phyloP scores from a whole-genome alignment of 2,113 vertebrate species.

The Dasyprocta punctata region DNA sequence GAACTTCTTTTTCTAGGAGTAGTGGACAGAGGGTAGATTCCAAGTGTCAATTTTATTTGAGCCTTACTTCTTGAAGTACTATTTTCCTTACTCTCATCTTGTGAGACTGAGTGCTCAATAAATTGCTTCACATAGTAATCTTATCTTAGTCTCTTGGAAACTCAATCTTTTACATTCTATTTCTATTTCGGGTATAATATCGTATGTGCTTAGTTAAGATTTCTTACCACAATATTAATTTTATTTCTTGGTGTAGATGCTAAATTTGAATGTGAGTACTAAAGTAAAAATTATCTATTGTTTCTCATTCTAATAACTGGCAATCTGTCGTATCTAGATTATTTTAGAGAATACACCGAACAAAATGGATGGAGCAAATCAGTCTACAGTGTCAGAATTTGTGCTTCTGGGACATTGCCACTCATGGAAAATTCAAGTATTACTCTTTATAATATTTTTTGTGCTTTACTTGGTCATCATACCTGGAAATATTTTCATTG shows the following conservation, averaged over 20 bases:
- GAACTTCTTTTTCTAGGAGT: background rate
- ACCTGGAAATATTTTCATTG: constrained; percentile 14
- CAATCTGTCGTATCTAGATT: background rate
- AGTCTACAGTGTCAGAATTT: constrained; percentile 53
- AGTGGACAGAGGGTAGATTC: background rate
- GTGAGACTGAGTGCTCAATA: background rate
- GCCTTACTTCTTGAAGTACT: background rate
- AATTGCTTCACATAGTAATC: background rate
- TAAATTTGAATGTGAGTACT: background rate
- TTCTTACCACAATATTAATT: background rate
- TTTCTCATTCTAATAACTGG: background rate
- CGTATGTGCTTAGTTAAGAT: background rate
- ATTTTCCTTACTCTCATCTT: background rate
- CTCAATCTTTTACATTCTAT: background rate
- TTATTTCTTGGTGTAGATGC: background rate
- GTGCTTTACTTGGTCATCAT: background rate
- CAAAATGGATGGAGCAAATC: background rate
- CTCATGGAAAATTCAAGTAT: constrained; percentile 22
- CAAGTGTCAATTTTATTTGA: background rate
- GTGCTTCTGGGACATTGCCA: constrained; percentile 65
- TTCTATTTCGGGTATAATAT: background rate
- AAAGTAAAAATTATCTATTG: background rate
- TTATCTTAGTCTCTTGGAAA: background rate
- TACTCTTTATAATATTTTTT: background rate
- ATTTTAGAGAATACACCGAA: background rate